Base-by-base conservation (phyloP, 2,888 invertebrate species). In the Hypena proboscidalis region DNA sequence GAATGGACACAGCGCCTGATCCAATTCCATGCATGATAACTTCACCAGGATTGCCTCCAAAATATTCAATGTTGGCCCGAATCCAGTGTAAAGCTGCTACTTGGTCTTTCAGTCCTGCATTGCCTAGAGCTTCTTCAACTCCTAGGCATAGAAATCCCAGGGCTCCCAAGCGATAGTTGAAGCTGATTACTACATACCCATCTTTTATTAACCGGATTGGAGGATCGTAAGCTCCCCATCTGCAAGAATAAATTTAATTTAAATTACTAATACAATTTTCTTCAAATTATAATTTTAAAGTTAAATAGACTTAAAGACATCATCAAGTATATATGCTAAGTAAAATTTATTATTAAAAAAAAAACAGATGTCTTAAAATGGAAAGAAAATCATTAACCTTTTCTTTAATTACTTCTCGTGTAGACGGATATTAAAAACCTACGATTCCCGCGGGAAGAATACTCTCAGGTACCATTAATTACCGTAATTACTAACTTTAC, bases 71-170 rank as follows among this genome's bases (percentile, higher is more conserved):
- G 44, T 91, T 91, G 32, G 66, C 77, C 19, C 86, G 74, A 0
- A 91, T 61, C 91, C 91, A 91, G 55, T 86, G 81, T 1, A 91
- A 58, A 0, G 85, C 88, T 0, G 85, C 81, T 11, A 88, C 70
- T 53, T 87, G 87, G 57, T 91, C 91, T 43, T 90, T 90, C 7
- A 91, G 51, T 1, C 90, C 91, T 1, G 80, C 83, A 40, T 91
- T 91, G 1, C 89, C 91, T 0, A 85, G 77, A 0, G 77, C 79
- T 1, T 73, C 78, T 0, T 63, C 51, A 1, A 70, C 74, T 7
- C 75, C 76, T 0, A 90, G 74, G 40, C 85, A 86, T 0, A 92
- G 70, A 61, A 91, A 92, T 2, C 92, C 92, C 0, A 89, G 64
- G 1, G 77, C 70, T 8, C 91, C 87, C 1, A 90, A 68, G 1